Evolutionary conservation across 2,797 vertebrate genomes (phyloP), one percentile per base, ranked within the genome.

Genomic region (Anniella stebbinsi): DNA sequence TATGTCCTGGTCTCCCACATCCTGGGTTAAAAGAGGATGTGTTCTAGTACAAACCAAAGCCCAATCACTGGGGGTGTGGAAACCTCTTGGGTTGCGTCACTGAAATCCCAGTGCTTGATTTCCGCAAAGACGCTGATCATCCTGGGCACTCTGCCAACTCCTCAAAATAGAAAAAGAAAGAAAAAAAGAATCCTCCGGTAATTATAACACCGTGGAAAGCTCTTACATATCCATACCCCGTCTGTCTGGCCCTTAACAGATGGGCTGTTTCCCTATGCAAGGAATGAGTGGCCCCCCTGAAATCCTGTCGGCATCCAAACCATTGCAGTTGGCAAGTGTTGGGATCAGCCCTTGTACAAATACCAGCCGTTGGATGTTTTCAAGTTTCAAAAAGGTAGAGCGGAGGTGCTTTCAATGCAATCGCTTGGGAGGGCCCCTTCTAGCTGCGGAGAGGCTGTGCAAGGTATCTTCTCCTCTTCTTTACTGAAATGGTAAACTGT

Each of bases 151-250:
- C 66, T 72, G 84, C 88, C 92, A 88, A 21, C 67, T 63, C 21
- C 91, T 86, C 54, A 80, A 92, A 94, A 91, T 23, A 90, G 87
- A 23, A 72, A 11, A 57, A 45, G 23, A 23, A 23, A 17, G 17
- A 28, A 54, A 13, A 13, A 41, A 36, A 30, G 4, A 15, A 51
- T 21, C 18, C n/a, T 82, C 88, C 87, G 89, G 87, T 23, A 89
- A 93, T 84, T 72, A 60, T 21, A 82, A 2, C 17, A 66, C 18
- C 21, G 0, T 4, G 21, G 69, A 87, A 66, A 11, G 54, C 69
- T 67, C n/a, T 66, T 15, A 45, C 33, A 76, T 21, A n/a, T 41
- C 23, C 13, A 66, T 28, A 33, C 5, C 1, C 36, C 57, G 21
- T 12, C 78, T 9, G 36, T n/a, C 54, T 33, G 36, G 36, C 36